phyloP scores from a whole-genome alignment of 1,140 invertebrate species.

The Bacillus rossius region DNA sequence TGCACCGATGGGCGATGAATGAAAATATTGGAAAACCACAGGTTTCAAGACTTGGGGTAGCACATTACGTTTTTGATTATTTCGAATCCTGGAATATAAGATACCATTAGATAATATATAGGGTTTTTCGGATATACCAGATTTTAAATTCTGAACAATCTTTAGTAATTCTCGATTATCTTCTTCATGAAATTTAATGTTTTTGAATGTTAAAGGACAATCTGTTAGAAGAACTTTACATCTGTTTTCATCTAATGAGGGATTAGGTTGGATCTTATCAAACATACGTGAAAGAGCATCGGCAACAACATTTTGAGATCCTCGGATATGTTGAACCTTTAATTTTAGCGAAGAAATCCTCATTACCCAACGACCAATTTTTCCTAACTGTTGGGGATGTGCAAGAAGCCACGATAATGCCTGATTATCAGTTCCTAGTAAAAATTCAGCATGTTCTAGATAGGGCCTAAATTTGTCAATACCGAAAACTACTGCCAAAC shows the following conservation, averaged over 20 bases:
- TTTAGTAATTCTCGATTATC: background rate
- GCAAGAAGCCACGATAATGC: background rate
- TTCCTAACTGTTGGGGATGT: background rate
- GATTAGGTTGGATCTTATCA: no score
- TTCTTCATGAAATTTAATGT: background rate
- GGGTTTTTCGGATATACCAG: background rate
- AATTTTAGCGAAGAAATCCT: background rate
- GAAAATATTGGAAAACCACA: background rate
- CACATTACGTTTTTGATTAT: background rate
- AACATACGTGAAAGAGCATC: background rate
- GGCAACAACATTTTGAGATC: background rate
- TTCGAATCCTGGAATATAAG: background rate
- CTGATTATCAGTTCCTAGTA: background rate
- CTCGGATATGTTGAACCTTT: background rate
- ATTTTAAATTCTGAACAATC: background rate
- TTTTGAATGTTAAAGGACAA: background rate
- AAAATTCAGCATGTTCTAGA: slow-evolving; percentile 24
- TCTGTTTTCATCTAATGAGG: background rate
- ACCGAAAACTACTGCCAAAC: slow-evolving; percentile 39
- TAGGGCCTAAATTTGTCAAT: slow-evolving; percentile 42
- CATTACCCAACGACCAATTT: background rate
- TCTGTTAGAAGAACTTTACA: background rate
- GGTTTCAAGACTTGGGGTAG: background rate
- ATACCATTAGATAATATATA: background rate
- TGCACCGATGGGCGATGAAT: background rate